Evolutionary conservation across 1,140 invertebrate species (phyloP).

Genomic region (Hirudo medicinalis): DNA sequence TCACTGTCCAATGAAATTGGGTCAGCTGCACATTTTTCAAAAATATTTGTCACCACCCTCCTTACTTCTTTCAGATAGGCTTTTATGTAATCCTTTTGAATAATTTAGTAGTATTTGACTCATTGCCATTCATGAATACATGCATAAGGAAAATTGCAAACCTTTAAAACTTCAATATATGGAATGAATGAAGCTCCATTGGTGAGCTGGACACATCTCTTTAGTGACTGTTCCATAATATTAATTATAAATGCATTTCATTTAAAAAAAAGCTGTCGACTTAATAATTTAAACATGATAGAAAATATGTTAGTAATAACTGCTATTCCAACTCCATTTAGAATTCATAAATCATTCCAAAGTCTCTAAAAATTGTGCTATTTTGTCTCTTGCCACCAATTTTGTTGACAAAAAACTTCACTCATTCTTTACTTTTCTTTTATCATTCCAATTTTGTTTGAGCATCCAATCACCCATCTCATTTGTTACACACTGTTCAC

Average conservation of each 20-base stretch:
- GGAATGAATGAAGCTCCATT: constrained; percentile 42
- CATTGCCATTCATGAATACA: neutral
- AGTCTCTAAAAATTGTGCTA: no score
- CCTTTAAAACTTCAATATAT: constrained; percentile 43
- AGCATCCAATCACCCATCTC: no score
- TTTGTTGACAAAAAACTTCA: no score
- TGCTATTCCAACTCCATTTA: no score
- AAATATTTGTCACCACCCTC: constrained; percentile 35
- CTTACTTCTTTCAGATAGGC: constrained; percentile 35
- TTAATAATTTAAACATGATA: no score
- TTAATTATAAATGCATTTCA: neutral
- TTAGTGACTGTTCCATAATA: neutral
- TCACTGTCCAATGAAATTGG: constrained; percentile 30
- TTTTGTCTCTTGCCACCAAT: no score
- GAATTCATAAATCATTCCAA: no score
- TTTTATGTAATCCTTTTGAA: constrained; percentile 25
- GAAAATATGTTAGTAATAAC: no score
- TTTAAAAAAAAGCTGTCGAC: no score
- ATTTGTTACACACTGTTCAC: no score
- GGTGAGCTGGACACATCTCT: constrained; percentile 9
- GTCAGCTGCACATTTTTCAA: constrained; percentile 33
- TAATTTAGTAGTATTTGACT: neutral
- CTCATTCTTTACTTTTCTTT: no score
- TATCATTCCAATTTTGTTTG: no score
- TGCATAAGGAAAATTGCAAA: constrained; percentile 28